Evolutionary conservation across 2,113 vertebrate genomes (phyloP).

Genomic region (Ptychochromis oligacanthus): DNA sequence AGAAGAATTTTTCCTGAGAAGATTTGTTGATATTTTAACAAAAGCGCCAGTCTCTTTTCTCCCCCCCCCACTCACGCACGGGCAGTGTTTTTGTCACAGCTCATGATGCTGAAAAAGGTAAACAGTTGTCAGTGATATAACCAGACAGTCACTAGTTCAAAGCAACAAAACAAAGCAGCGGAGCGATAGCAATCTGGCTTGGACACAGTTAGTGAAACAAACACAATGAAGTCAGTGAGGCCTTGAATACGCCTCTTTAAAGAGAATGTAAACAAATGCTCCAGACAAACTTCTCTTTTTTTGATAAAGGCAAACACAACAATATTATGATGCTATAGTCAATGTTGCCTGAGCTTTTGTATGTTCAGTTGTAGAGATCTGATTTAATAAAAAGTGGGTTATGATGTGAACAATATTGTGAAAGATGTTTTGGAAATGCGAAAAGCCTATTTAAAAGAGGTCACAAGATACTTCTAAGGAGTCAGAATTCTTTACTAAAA

Average conservation of each 20-base stretch:
- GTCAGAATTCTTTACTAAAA: background rate
- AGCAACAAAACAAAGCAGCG: slow-evolving; percentile 10
- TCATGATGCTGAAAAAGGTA: slow-evolving; percentile 25
- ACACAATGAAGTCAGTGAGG: slow-evolving; percentile 52
- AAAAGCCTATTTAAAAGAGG: too few relatives aligned
- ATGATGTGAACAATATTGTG: too few relatives aligned
- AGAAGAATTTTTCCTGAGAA: background rate
- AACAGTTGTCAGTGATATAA: slow-evolving; percentile 25
- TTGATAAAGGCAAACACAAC: background rate
- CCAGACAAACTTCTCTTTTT: background rate
- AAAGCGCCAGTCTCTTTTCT: background rate
- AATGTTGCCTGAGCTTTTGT: background rate
- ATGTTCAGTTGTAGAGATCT: background rate
- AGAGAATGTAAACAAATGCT: slow-evolving; percentile 43
- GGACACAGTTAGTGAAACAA: slow-evolving; percentile 42
- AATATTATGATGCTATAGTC: background rate
- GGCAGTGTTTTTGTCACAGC: slow-evolving; percentile 36
- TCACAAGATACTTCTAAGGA: background rate
- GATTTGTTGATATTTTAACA: background rate
- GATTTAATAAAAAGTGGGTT: too few relatives aligned
- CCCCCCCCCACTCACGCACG: background rate
- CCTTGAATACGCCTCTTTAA: slow-evolving; percentile 30
- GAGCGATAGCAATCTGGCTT: slow-evolving; percentile 49
- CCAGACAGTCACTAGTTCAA: background rate
- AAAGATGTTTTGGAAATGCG: too few relatives aligned